phyloP scores from a whole-genome alignment of 2,797 vertebrate genomes.

The Lophius americanus region DNA sequence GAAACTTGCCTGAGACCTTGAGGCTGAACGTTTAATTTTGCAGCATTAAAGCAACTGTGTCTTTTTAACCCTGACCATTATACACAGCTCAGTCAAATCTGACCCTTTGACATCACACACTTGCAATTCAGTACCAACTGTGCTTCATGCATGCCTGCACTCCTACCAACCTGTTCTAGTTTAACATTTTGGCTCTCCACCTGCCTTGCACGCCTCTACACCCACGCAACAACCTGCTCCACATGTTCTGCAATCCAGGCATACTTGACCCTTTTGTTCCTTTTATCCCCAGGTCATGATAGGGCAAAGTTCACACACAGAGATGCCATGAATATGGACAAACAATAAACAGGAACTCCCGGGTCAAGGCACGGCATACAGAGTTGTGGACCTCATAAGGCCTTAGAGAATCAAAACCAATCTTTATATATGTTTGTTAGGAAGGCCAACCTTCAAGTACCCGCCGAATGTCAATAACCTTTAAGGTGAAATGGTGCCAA shows the following conservation, averaged over 20 bases:
- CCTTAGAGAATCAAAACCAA: slow-evolving; percentile 11
- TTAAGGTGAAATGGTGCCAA: slow-evolving; percentile 36
- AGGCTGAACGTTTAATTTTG: slow-evolving; percentile 39
- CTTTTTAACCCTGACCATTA: slow-evolving; percentile 54
- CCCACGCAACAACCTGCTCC: slow-evolving; percentile 59
- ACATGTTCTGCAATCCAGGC: slow-evolving; percentile 60
- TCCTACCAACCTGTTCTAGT: slow-evolving; percentile 60
- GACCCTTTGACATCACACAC: slow-evolving; percentile 42
- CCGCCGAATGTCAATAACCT: slow-evolving; percentile 32
- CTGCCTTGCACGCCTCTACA: slow-evolving; percentile 46
- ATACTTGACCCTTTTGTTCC: slow-evolving; percentile 60
- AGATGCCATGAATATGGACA: slow-evolving; percentile 11
- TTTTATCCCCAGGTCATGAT: slow-evolving; percentile 48
- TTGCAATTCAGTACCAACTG: slow-evolving; percentile 42
- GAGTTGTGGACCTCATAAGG: slow-evolving; percentile 22
- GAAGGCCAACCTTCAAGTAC: slow-evolving; percentile 51
- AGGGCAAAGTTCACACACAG: slow-evolving; percentile 30
- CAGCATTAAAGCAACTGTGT: slow-evolving; percentile 44
- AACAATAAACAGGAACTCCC: slow-evolving; percentile 42
- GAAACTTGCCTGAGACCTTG: slow-evolving; percentile 31
- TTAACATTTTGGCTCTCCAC: slow-evolving; percentile 70
- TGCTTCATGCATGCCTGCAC: slow-evolving; percentile 33
- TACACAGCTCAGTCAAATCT: slow-evolving; percentile 9
- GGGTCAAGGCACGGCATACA: slow-evolving; percentile 40
- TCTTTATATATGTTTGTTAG: slow-evolving; percentile 48